Evolutionary conservation across 2,113 vertebrate species (phyloP).

Genomic region (pig (Sus scrofa)): T2T-Sscrofa CM000817.6:142659501-142660000

Average conservation of each 20-base stretch:
- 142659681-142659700: conserved; percentile 14
- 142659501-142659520: background rate
- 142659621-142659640: background rate
- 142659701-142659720: background rate
- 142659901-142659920: background rate
- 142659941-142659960: background rate
- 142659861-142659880: rapidly evolving
- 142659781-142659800: background rate
- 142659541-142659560: background rate
- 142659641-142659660: background rate
- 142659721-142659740: background rate
- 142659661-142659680: background rate
- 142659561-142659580: background rate
- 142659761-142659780: background rate
- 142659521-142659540: background rate
- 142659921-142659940: background rate
- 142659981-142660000: background rate
- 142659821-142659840: background rate
- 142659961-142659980: background rate
- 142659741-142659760: background rate
- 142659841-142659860: background rate
- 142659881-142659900: background rate
- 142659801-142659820: too few relatives aligned
- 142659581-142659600: rapidly evolving
- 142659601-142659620: background rate